These are phyloP conservation scores for Rhyacophila evoluta DNA, from an alignment of 2,888 invertebrate species.

Conservation along the genomic window DNA sequence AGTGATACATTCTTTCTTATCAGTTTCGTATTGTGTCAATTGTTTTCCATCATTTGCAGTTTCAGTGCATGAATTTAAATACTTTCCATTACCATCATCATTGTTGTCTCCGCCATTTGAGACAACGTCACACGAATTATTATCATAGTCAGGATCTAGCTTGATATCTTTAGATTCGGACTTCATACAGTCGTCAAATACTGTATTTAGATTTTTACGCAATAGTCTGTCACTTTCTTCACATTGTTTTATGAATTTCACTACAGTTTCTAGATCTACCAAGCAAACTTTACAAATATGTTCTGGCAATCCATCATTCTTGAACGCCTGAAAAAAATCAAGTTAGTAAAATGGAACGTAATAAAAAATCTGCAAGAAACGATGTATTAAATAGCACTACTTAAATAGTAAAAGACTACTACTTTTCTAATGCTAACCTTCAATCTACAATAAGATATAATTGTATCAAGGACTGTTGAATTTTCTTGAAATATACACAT, in stretches of 20 bases:
- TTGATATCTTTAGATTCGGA: background rate
- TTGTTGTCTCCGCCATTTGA: background rate
- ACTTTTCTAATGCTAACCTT: too few species aligned
- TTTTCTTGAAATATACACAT: background rate
- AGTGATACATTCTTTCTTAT: background rate
- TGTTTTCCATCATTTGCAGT: background rate
- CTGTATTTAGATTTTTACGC: background rate
- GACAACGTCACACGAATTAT: background rate
- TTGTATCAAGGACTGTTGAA: background rate
- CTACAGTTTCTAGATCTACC: background rate
- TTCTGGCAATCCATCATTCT: slow-evolving; percentile 26
- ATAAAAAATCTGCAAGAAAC: too few species aligned
- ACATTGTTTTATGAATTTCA: slow-evolving; percentile 11
- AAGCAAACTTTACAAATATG: slow-evolving; percentile 3
- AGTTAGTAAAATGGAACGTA: too few species aligned
- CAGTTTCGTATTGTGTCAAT: background rate
- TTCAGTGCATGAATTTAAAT: background rate
- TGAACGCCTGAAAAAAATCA: background rate
- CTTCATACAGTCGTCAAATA: background rate
- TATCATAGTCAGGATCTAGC: background rate
- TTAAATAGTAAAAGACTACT: too few species aligned
- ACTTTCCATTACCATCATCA: background rate
- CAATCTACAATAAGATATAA: slow-evolving; percentile 6
- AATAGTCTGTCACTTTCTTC: slow-evolving; percentile 27
- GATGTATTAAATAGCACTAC: too few species aligned